Evolutionary conservation across 2,888 invertebrate genomes (phyloP), one percentile per base, ranked within the genome.

Genomic region (Nomada lathburiana): DNA sequence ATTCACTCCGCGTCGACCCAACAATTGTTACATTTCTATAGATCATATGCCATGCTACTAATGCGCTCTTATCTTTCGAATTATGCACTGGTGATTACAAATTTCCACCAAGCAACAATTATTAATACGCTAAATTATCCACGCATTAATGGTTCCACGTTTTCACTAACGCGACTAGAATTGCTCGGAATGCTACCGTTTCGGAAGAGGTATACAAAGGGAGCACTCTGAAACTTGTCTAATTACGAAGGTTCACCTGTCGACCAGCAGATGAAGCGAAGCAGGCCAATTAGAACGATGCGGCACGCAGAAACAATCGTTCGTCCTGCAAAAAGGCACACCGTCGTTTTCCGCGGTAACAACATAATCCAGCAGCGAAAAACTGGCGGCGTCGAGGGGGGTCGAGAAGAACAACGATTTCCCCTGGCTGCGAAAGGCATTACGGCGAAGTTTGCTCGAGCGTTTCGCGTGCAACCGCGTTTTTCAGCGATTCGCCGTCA

Each of bases 401-500:
- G 2, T 1, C 3, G 20, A 23, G 5, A 26, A 55, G 44, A 64
- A 57, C 18, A n/a, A 47, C 55, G 47, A 57, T 73, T 57, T 70
- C 36, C 55, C 50, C 4, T 13, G 20, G 47, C 55, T n/a, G 4
- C 23, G 18, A 74, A 55, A 76, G 42, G 53, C 36, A 53, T 62
- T 60, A 26, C 36, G 36, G 13, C 47, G 29, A 62, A 80, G 42
- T 63, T 62, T 59, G 11, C 47, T 11, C 23, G 67, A 20, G 53
- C 18, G 36, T 65, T 20, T 42, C 47, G 20, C 63, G 44, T 57
- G 18, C 44, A 57, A 4, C 26, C 42, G 44, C n/a, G 76, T 64
- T 69, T 63, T 50, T 26, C 67, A 18, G 9, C 55, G 59, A 42
- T 67, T 62, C 52, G 4, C n/a, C 64, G n/a, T 57, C 44, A n/a